Conservation (phyloP, 1,140 invertebrate genomes). For the Cyclina sinensis region DNA sequence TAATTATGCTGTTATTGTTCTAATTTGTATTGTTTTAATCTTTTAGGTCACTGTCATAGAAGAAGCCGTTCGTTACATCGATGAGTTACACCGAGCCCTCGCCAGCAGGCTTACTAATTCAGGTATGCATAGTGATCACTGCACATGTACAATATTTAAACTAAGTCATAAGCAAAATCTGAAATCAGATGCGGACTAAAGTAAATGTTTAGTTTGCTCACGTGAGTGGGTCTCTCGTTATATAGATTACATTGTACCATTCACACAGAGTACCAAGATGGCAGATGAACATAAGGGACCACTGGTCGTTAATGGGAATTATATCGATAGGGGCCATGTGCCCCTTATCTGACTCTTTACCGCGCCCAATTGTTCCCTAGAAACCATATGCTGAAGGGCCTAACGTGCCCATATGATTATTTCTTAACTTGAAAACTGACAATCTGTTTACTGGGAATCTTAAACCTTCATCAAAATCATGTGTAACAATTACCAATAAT, state of each 20-base stretch:
- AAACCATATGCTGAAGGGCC: neutral
- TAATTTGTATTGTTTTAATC: neutral
- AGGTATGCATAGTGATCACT: conserved; percentile 4
- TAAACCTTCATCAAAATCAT: conserved; percentile 36
- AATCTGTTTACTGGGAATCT: conserved; percentile 15
- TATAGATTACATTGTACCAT: no score
- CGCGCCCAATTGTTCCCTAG: neutral
- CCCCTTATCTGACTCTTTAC: neutral
- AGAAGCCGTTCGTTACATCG: conserved; percentile 68
- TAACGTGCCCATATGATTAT: conserved; percentile 8
- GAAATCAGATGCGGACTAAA: no score
- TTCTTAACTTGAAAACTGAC: conserved; percentile 21
- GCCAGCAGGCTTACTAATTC: conserved; percentile 40
- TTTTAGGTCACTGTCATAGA: conserved; percentile 70
- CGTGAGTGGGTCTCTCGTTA: no score
- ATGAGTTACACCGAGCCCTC: conserved; percentile 67
- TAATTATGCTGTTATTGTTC: no score
- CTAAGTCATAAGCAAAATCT: no score
- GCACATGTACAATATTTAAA: neutral
- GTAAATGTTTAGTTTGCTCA: no score
- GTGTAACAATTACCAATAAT: conserved; percentile 3
- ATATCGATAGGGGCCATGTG: conserved; percentile 28
- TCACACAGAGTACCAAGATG: no score
- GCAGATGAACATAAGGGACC: neutral
- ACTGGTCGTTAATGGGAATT: conserved; percentile 25